A percentile compares a stretch with the other conserved stretches of the same genome.
These are phyloP conservation scores for Wiebesia pumilae DNA, from an alignment of 1,140 invertebrate species.

Conservation along the genomic window DNA sequence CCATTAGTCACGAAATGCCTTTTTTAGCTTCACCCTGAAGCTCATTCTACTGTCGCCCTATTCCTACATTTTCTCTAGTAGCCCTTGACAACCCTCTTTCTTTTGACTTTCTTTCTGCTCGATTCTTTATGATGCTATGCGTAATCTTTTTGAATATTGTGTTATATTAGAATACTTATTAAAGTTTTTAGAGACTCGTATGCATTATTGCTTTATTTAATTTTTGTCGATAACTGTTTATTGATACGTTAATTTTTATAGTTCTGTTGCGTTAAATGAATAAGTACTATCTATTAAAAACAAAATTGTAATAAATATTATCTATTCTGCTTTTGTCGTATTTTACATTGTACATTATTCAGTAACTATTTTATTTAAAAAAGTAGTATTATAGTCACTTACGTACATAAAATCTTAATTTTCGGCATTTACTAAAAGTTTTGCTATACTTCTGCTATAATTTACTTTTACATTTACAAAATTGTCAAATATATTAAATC, in stretches of 20 bases:
- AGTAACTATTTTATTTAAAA: too few relatives aligned
- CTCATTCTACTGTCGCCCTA: constrained; percentile 23
- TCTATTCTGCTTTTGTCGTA: too few relatives aligned
- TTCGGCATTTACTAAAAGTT: too few relatives aligned
- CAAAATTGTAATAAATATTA: too few relatives aligned
- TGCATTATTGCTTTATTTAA: not conserved
- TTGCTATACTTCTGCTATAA: too few relatives aligned
- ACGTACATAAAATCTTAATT: too few relatives aligned
- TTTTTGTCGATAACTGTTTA: not conserved
- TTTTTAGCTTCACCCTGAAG: constrained; percentile 48
- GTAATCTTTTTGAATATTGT: constrained; percentile 22
- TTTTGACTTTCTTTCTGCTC: not conserved
- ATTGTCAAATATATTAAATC: too few relatives aligned
- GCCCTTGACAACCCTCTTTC: constrained; percentile 28
- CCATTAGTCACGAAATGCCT: constrained; percentile 68
- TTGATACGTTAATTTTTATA: not conserved
- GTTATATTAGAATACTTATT: not conserved
- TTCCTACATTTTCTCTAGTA: not conserved
- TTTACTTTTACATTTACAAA: too few relatives aligned
- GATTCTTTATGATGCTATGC: constrained; percentile 2
- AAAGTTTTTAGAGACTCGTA: not conserved
- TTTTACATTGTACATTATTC: too few relatives aligned
- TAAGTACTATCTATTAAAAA: not conserved
- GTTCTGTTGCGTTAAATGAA: not conserved
- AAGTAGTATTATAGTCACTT: too few relatives aligned